Percentiles rank a stretch among this genome's conserved stretches.
phyloP scores from a whole-genome alignment of 1,140 invertebrate species.

The Centruroides sculpturatus region DNA sequence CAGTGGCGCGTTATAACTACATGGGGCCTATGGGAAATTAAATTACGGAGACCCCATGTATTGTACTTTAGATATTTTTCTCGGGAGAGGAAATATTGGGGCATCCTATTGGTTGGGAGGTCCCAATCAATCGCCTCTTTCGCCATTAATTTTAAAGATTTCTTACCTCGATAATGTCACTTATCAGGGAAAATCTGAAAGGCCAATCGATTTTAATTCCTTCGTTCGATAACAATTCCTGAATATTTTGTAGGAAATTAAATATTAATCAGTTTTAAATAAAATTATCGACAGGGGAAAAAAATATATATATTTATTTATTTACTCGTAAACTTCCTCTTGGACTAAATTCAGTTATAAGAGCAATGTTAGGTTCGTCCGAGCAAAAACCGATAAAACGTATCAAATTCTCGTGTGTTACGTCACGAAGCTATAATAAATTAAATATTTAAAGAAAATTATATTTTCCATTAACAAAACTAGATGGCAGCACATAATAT shows the following conservation, averaged over 20 bases:
- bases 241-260: neutral
- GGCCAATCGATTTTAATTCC: slow-evolving; percentile 76
- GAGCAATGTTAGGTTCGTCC: slow-evolving; percentile 47
- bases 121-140: neutral
- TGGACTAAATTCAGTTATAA: slow-evolving; percentile 67
- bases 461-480: neutral
- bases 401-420: slow-evolving; percentile 76
- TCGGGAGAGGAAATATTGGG: neutral
- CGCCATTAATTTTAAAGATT: neutral
- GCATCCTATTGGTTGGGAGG: neutral
- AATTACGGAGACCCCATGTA: neutral
- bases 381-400: slow-evolving; percentile 74
- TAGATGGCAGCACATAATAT: neutral
- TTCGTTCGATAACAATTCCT: slow-evolving; percentile 65
- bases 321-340: slow-evolving; percentile 65
- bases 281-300: neutral
- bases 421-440: slow-evolving; percentile 47
- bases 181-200: slow-evolving; percentile 69
- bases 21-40: neutral
- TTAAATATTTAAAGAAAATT: neutral
- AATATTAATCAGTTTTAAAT: neutral
- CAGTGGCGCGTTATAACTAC: neutral
- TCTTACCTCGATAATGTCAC: slow-evolving; percentile 66
- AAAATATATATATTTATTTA: too few relatives aligned
- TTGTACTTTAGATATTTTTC: too few relatives aligned